These are phyloP conservation scores for Myiagra hebetior DNA, from an alignment of 2,113 vertebrate genomes.

Conservation along the genomic window DNA sequence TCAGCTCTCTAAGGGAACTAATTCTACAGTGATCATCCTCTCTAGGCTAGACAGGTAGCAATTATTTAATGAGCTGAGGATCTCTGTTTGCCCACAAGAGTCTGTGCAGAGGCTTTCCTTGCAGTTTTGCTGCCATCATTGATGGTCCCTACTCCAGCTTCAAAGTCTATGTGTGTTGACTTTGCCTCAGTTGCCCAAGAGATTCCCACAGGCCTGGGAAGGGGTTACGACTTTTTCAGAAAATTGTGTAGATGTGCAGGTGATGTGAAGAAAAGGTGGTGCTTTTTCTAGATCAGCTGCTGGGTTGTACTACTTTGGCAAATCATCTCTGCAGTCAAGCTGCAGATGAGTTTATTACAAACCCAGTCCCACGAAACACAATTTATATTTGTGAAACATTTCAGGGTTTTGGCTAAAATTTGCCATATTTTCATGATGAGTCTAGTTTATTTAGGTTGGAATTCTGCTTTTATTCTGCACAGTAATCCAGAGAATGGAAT, in stretches of 20 bases:
- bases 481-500: not conserved
- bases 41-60: not conserved
- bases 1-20: not conserved
- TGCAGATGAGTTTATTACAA: not conserved
- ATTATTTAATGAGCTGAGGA: not conserved
- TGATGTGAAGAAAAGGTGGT: not conserved
- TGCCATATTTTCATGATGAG: not conserved
- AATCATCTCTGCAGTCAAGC: not conserved
- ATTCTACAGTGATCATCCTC: not conserved
- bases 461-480: not conserved
- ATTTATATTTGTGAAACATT: not conserved
- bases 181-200: not conserved
- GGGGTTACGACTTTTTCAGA: not conserved
- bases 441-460: not conserved
- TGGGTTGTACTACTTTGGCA: not conserved
- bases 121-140: accelerated
- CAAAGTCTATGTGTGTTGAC: accelerated
- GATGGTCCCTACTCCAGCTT: not conserved
- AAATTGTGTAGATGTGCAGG: not conserved
- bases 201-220: not conserved
- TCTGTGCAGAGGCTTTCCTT: not conserved
- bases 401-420: not conserved
- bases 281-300: not conserved
- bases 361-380: not conserved
- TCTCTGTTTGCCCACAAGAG: not conserved